A percentile compares a stretch with the other conserved stretches of the same genome.
Conservation (phyloP, 1,140 invertebrate genomes). For the Bombus consobrinus region DNA sequence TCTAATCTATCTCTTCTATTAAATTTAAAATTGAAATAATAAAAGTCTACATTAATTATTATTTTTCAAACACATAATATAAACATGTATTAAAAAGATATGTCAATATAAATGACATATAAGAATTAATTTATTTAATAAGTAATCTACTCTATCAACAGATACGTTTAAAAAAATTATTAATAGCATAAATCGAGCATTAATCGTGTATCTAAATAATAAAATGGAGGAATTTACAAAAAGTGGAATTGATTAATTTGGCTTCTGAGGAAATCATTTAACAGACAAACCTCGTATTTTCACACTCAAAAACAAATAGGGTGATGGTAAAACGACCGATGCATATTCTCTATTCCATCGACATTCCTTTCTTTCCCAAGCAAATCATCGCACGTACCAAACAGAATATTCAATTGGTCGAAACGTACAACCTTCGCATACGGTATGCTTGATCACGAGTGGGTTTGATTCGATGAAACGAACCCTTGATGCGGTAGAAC, state of each 20-base stretch:
- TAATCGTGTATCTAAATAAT: no score
- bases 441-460: background rate
- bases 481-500: conserved; percentile 26
- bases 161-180: background rate
- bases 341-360: background rate
- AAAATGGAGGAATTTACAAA: no score
- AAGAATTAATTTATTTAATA: background rate
- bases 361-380: background rate
- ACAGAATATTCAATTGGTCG: background rate
- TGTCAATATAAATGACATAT: background rate
- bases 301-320: background rate
- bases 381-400: background rate
- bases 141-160: no score
- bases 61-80: background rate
- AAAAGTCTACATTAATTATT: background rate
- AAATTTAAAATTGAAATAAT: background rate
- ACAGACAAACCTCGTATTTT: background rate
- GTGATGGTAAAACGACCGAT: background rate
- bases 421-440: background rate
- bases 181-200: no score
- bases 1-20: background rate
- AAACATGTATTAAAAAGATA: background rate
- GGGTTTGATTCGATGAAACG: conserved; percentile 29
- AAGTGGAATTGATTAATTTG: background rate
- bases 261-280: background rate